Conservation (phyloP, 30 jellyfish, hydroid and myxozoan species). For the Nemopilema nomurai region DNA sequence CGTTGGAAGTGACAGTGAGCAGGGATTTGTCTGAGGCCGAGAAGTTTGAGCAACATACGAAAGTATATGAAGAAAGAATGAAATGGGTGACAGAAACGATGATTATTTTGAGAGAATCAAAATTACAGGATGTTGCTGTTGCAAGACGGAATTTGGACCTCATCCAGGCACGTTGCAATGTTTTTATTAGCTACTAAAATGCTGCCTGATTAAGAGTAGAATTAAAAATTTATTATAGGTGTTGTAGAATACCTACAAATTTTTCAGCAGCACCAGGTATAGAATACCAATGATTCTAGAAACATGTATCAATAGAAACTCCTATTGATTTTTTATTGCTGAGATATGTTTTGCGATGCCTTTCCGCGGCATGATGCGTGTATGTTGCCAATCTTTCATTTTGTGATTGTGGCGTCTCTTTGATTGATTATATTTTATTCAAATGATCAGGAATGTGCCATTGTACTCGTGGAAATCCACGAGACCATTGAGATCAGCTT, state of each 20-base stretch:
- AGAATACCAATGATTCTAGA: no score
- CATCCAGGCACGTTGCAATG: conserved; percentile 13
- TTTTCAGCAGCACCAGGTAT: no score
- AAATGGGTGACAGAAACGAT: conserved; percentile 3
- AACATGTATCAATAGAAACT: no score
- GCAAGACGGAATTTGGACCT: conserved; percentile 42
- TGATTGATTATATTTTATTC: neutral
- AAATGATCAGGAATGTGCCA: conserved; percentile 46
- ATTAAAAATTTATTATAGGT: no score
- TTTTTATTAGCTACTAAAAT: neutral
- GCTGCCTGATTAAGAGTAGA: no score
- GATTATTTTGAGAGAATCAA: conserved; percentile 36
- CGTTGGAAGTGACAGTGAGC: conserved; percentile 11
- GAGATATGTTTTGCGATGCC: no score
- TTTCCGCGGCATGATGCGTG: no score
- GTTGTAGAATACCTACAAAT: no score
- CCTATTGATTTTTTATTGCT: no score
- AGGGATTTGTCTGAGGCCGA: conserved; percentile 54
- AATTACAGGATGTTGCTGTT: conserved; percentile 1
- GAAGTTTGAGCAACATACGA: conserved; percentile 21
- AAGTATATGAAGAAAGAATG: conserved; percentile 27
- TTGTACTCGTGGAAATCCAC: conserved; percentile 67
- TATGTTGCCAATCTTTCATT: no score
- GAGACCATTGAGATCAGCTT: conserved; percentile 72
- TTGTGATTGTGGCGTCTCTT: neutral